Base-by-base conservation (phyloP, 1,140 invertebrate species). In the Cydia pomonella region DNA sequence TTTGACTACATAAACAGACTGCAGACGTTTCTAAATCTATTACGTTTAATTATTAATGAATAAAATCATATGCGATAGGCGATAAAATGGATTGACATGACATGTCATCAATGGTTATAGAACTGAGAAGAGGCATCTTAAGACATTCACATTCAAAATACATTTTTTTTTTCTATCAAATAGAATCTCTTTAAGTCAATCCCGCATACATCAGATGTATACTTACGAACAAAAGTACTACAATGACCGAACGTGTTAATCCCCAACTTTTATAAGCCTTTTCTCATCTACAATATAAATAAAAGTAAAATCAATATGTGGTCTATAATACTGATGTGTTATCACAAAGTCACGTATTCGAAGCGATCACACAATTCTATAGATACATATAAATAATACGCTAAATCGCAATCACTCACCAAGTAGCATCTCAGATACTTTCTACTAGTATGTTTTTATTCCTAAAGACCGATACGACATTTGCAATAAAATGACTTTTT, bases 241-340 rank as follows among this genome's bases (percentile, higher is more conserved):
- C 33, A 38, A 1, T n/a, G 50, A 53, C 50, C 6, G 53, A 23
- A 23, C 18, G 7, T 59, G 21, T 59, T 59, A 59, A 59, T 12
- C 21, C 21, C 23, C 7, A 59, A 21, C 18, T 59, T 10, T 18
- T 1, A 59, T 3, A 9, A 59, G 18, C 53, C n/a, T 23, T 23
- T 59, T 23, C n/a, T 59, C 53, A 12, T 7, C 53, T 59, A 23
- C 10, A 18, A 18, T 18, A 53, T 21, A 53, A 53, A 53, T 59
- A 1, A 59, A 59, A 38, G n/a, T 2, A 69, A 44, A 25, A 3
- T 74, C 53, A 78, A 75, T 84, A 85, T 86, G 84, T 84, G 83
- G 82, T 83, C 64, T 82, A 84, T 83, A 91, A 85, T 90, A 88
- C 85, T 89, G 85, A 87, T 87, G 85, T 72, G 71, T 72, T 72